Evolutionary conservation across 1,140 invertebrate species (phyloP), one percentile per base, ranked within the genome.

Genomic region (Notospermus geniculatus): DNA sequence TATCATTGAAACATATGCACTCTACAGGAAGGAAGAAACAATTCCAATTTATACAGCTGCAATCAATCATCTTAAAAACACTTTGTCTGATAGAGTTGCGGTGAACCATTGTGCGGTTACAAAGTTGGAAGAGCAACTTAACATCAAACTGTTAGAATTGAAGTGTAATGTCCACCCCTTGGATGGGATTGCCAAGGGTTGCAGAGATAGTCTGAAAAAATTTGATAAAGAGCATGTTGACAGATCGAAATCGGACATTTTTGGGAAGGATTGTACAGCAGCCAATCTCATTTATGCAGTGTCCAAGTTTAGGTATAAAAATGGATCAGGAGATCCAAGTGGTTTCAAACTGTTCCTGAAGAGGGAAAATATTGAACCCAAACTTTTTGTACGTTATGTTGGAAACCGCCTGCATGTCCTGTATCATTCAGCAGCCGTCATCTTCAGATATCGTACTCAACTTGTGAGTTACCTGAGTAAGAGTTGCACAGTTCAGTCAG

Each of bases 21-120:
- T 50, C n/a, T 50, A 23, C n/a, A 19, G 25, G 9, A 27, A 50
- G 19, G n/a, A 4, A 23, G 46, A 50, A 50, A 23, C 25, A 4
- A 27, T 50, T 50, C 19, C n/a, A 23, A 27, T 50, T 50, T 50
- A 50, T 50, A 27, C n/a, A 5, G 4, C n/a, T 7, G n/a, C 25
- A 19, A 50, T 23, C n/a, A 50, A n/a, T 50, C 46, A 50, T n/a
- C n/a, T 50, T 50, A 50, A 50, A n/a, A 50, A 50, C 46, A 23
- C 46, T 4, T 9, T 23, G 4, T 50, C 46, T 27, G 46, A 50
- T 5, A 5, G 46, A 4, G 46, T 50, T 50, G 25, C n/a, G n/a
- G 46, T 50, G n/a, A 50, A 50, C n/a, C 46, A 50, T n/a, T 50
- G 46, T n/a, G n/a, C 25, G 4, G 46, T 50, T 5, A n/a, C 46